These are phyloP conservation scores for Chlorops oryzae DNA, from an alignment of 1,140 invertebrate genomes.

Conservation along the genomic window DNA sequence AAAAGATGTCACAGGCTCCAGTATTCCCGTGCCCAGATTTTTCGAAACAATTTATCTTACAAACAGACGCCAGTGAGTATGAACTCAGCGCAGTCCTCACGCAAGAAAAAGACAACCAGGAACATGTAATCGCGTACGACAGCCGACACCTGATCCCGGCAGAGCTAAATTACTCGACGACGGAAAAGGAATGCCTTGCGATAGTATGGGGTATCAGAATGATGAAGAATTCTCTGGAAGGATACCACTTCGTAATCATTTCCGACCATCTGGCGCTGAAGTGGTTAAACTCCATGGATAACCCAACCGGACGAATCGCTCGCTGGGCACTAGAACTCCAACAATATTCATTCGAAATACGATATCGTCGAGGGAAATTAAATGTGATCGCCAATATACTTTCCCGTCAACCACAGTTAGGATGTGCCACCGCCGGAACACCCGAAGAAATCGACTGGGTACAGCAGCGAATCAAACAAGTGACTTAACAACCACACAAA, in stretches of 20 bases:
- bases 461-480: too few species aligned
- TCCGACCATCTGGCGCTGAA: conserved; percentile 26
- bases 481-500: too few species aligned
- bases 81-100: conserved; percentile 22
- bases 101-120: conserved; percentile 19
- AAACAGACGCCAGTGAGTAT: conserved; percentile 13
- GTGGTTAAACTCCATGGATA: conserved; percentile 41
- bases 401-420: conserved; percentile 20
- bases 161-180: conserved; percentile 42
- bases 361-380: conserved; percentile 22
- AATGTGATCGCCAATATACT: conserved; percentile 29
- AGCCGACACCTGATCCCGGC: conserved; percentile 2
- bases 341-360: conserved; percentile 18
- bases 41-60: conserved; percentile 7
- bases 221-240: conserved; percentile 9
- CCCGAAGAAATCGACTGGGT: too few species aligned
- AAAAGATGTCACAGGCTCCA: conserved; percentile 15
- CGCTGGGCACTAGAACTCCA: conserved; percentile 20
- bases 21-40: conserved; percentile 18
- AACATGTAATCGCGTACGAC: conserved; percentile 32
- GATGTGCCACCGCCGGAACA: too few species aligned
- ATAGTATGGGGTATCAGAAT: conserved; percentile 30
- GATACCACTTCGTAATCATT: conserved; percentile 7
- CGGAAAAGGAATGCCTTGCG: conserved; percentile 50
- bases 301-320: conserved; percentile 22